Evolutionary conservation across 2,888 invertebrate species (phyloP).

Genomic region (Cheilosia urbana): DNA sequence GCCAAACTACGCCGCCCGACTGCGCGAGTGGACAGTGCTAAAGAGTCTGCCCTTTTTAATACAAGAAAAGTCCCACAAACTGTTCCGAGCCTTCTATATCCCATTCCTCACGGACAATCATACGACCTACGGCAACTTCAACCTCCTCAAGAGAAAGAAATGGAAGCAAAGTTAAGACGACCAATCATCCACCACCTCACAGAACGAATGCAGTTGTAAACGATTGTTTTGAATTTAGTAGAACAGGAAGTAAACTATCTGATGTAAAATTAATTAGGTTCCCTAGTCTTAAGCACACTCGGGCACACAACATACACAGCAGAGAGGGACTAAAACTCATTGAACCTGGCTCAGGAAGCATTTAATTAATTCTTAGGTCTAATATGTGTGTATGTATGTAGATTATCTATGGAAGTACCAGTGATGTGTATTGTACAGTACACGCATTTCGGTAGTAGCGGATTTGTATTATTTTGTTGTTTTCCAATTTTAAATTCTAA

Average conservation of each 20-base stretch:
- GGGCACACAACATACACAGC: conserved; percentile 13
- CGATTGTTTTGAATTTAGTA: conserved; percentile 11
- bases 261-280: conserved; percentile 26
- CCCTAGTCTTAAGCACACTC: not conserved
- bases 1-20: conserved; percentile 90
- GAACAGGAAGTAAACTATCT: conserved; percentile 15
- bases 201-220: conserved; percentile 4
- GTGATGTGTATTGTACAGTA: conserved; percentile 38
- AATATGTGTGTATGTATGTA: conserved; percentile 8
- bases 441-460: conserved; percentile 32
- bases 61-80: conserved; percentile 88
- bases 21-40: conserved; percentile 89
- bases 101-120: conserved; percentile 89
- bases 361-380: conserved; percentile 39
- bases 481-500: conserved; percentile 26
- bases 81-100: conserved; percentile 94
- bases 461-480: conserved; percentile 29
- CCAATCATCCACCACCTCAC: not conserved
- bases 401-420: conserved; percentile 32
- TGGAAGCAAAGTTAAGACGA: conserved; percentile 76
- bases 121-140: conserved; percentile 89
- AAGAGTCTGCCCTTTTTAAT: conserved; percentile 90
- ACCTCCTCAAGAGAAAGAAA: conserved; percentile 85
- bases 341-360: conserved; percentile 68
- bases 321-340: conserved; percentile 21